Base-by-base conservation (phyloP, 2,888 invertebrate species). In the Eurytoma californica region DNA sequence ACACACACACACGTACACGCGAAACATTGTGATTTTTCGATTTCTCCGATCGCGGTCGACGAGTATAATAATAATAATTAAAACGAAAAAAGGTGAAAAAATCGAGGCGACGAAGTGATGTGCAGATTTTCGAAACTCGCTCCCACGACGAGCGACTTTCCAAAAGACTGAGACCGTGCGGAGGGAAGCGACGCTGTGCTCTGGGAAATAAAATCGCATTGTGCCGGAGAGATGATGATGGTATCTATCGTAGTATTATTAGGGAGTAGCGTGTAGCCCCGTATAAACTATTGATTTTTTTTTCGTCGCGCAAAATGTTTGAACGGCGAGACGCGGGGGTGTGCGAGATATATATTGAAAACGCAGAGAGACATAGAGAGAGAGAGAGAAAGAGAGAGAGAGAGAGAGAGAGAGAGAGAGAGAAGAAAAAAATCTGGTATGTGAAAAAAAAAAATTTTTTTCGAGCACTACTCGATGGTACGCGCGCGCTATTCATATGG, bases 161-260 rank as follows among this genome's bases (percentile, higher is more conserved):
- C 49, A 75, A 83, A 83, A 83, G 83, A 85, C 84, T 84, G 84
- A 85, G 67, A 61, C 18, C 49, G 49, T n/a, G 1, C 14, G 47
- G 75, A 73, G 82, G 77, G 53, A 51, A 72, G 77, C 63, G 66
- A 78, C 79, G 66, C 63, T 55, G 68, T 28, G 28, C 49, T 72
- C 39, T 39, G 39, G 67, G 67, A 55, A 53, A 72, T 72, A 74
- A 77, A 80, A 82, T 74, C 67, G 67, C 58, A 60, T 28, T 30
- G 55, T 18, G 47, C 58, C 5, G 18, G n/a, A 49, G 75, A 82
- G 76, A 81, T 77, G 81, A 24, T 24, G 24, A 82, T 84, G 85
- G 84, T 87, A 86, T 88, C 86, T 88, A 88, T 85, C 82, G 88
- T 89, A 90, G 89, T 90, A 90, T 90, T 90, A 90, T 84, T 90